Evolutionary conservation across 2,888 invertebrate species (phyloP).

Genomic region (Melanchra persicariae): DNA sequence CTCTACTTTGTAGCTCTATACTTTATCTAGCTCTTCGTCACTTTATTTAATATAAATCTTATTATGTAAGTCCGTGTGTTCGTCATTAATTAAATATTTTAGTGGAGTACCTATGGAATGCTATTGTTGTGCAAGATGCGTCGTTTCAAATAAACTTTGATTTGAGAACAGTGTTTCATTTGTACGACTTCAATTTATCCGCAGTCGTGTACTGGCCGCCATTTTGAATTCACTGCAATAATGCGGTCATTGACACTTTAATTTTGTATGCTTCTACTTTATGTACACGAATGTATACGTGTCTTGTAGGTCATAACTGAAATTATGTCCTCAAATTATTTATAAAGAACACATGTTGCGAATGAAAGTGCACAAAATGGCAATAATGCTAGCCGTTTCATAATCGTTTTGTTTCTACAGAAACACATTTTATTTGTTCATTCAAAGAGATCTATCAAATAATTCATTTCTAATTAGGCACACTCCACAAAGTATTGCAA

Average conservation of each 20-base stretch:
- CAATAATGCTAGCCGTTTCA: background rate
- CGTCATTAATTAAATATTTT: constrained; percentile 23
- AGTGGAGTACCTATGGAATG: constrained; percentile 27
- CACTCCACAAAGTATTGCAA: constrained; percentile 21
- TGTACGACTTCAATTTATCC: constrained; percentile 54
- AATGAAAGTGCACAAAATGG: constrained; percentile 11
- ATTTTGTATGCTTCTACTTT: constrained; percentile 4
- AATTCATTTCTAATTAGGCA: constrained; percentile 5
- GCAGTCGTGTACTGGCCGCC: constrained; percentile 21
- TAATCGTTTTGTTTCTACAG: background rate
- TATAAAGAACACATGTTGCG: background rate
- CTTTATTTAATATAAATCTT: constrained; percentile 15
- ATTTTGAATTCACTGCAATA: constrained; percentile 35
- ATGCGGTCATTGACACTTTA: constrained; percentile 50
- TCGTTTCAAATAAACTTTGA: constrained; percentile 69
- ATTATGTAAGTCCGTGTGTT: constrained; percentile 42
- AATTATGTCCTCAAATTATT: background rate
- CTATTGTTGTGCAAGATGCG: constrained; percentile 45
- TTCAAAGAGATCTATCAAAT: background rate
- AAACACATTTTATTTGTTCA: background rate
- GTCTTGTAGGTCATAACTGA: constrained; percentile 14
- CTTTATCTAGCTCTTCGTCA: constrained; percentile 15
- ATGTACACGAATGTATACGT: constrained; percentile 10
- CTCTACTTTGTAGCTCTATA: constrained; percentile 4
- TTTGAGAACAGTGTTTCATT: constrained; percentile 68